These are phyloP conservation scores for Alitta virens DNA, from an alignment of 2,888 invertebrate species.

Conservation along the genomic window DNA sequence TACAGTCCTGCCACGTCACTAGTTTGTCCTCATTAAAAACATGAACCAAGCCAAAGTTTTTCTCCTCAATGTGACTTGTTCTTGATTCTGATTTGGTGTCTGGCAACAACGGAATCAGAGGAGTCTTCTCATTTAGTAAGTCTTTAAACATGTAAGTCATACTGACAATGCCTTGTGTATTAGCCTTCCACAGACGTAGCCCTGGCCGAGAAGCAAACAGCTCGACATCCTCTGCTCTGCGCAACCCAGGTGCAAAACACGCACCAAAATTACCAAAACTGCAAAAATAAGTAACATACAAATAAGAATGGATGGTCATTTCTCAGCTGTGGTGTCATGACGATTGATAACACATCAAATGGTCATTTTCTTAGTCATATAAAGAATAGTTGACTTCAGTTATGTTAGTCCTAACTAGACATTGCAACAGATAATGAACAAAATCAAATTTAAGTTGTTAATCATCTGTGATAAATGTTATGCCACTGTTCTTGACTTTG, in stretches of 20 bases:
- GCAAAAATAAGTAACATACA: conserved; percentile 1
- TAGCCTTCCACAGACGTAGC: conserved; percentile 79
- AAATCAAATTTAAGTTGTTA: no score
- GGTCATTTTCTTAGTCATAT: no score
- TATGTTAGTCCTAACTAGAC: no score
- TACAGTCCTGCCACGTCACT: conserved; percentile 71
- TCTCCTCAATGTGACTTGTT: conserved; percentile 9
- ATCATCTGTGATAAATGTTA: no score
- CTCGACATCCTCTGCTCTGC: conserved; percentile 59
- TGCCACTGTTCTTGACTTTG: no score
- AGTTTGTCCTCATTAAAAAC: conserved; percentile 71
- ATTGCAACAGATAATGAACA: no score
- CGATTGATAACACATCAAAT: no score
- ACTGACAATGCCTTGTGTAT: conserved; percentile 72
- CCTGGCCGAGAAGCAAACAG: conserved; percentile 81
- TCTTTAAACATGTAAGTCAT: conserved; percentile 82
- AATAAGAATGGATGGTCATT: no score
- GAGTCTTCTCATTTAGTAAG: conserved; percentile 31
- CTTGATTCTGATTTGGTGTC: conserved; percentile 14
- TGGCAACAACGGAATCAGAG: conserved; percentile 39
- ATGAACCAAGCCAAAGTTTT: conserved; percentile 22
- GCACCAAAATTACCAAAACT: conserved; percentile 69
- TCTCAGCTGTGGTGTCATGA: no score
- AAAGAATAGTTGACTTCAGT: no score
- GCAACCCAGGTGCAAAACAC: conserved; percentile 62